These are phyloP conservation scores for Borostomias antarcticus DNA, from an alignment of 2,797 vertebrate genomes.

Conservation along the genomic window DNA sequence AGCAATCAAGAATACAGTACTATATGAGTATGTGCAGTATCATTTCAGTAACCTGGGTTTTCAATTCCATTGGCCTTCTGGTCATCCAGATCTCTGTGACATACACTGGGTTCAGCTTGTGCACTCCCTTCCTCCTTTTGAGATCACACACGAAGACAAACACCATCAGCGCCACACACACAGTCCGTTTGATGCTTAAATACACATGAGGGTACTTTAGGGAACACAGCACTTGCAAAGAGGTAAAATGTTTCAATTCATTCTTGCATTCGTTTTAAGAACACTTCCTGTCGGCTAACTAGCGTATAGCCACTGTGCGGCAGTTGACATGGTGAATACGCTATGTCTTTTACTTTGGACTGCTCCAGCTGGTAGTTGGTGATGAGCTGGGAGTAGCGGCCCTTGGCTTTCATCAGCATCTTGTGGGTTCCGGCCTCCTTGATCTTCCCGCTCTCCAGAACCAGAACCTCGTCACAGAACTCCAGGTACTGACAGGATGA, in stretches of 20 bases:
- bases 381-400: conserved; percentile 79
- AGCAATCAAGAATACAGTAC: too few relatives aligned
- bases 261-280: too few relatives aligned
- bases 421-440: conserved; percentile 78
- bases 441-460: conserved; percentile 80
- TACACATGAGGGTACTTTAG: too few relatives aligned
- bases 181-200: too few relatives aligned
- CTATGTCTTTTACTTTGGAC: conserved; percentile 64
- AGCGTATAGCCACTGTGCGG: too few relatives aligned
- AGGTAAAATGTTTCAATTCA: too few relatives aligned
- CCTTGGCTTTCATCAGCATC: conserved; percentile 68
- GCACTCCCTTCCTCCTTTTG: conserved; percentile 30
- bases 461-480: conserved; percentile 82
- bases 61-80: conserved; percentile 42
- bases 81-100: conserved; percentile 14
- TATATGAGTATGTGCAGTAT: background rate
- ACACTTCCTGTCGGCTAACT: background rate
- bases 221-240: too few relatives aligned
- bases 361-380: conserved; percentile 70
- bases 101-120: conserved; percentile 13
- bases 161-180: too few relatives aligned
- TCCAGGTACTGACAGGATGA: conserved; percentile 82
- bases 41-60: conserved; percentile 71
- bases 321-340: background rate
- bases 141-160: conserved; percentile 4